A percentile compares a stretch with the other conserved stretches of the same genome.
These are phyloP conservation scores for Masticophis lateralis DNA, from an alignment of 2,797 vertebrate genomes.

Conservation along the genomic window DNA sequence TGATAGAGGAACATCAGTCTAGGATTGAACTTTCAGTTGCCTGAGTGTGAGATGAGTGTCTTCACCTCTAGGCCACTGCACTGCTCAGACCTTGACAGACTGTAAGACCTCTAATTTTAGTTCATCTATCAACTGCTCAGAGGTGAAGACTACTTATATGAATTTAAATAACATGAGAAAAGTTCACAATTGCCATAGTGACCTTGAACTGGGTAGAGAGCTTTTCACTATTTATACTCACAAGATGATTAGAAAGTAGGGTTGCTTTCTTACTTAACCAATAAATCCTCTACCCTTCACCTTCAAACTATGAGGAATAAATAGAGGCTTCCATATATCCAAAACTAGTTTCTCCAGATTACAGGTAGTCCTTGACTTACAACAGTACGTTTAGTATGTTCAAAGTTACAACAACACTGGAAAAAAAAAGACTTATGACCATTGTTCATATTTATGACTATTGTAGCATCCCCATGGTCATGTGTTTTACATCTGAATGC, in stretches of 20 bases:
- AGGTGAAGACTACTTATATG: background rate
- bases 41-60: too few relatives aligned
- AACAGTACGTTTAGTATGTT: too few relatives aligned
- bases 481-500: too few relatives aligned
- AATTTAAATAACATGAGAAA: background rate
- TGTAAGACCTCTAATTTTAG: background rate
- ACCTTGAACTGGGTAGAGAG: background rate
- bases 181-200: background rate
- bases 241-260: background rate
- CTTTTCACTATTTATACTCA: background rate
- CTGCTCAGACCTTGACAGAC: background rate
- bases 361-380: too few relatives aligned
- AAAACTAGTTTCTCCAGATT: background rate
- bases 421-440: too few relatives aligned
- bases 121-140: background rate
- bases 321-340: background rate
- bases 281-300: background rate
- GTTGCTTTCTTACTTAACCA: background rate
- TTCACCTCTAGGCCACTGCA: too few relatives aligned
- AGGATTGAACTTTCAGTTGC: too few relatives aligned
- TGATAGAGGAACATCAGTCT: too few relatives aligned
- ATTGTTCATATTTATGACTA: too few relatives aligned
- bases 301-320: background rate
- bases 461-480: too few relatives aligned
- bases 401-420: too few relatives aligned